A percentile compares a stretch with the other conserved stretches of the same genome.
phyloP scores from a whole-genome alignment of 2,113 vertebrate species.

The Garra rufa region DNA sequence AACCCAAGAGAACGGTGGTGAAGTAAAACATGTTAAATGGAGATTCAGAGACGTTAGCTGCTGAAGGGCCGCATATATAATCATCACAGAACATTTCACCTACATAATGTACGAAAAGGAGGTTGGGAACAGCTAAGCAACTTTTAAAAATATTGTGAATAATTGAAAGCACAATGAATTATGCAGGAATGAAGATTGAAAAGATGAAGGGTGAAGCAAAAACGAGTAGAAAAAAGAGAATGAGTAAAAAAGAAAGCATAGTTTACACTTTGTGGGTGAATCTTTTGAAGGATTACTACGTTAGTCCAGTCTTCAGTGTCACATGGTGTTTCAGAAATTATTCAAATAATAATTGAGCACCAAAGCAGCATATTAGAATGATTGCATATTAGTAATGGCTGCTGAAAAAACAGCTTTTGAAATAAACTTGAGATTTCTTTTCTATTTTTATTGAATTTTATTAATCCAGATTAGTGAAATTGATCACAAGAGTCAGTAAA shows the following conservation, averaged over 20 bases:
- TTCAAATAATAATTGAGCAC: too few relatives aligned
- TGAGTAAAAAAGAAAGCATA: not conserved
- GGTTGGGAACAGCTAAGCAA: not conserved
- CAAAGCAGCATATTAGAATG: too few relatives aligned
- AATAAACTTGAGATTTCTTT: too few relatives aligned
- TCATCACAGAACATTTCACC: slow-evolving; percentile 11
- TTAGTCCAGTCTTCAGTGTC: too few relatives aligned
- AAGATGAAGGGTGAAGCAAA: slow-evolving; percentile 10
- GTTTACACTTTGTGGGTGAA: too few relatives aligned
- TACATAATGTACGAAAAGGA: slow-evolving; percentile 23
- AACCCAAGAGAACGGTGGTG: not conserved
- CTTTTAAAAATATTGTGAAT: slow-evolving; percentile 43
- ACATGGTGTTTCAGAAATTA: too few relatives aligned
- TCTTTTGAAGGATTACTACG: too few relatives aligned
- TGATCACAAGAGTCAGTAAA: not conserved
- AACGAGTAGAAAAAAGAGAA: not conserved
- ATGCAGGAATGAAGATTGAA: slow-evolving; percentile 32
- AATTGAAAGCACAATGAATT: slow-evolving; percentile 51
- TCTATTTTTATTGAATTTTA: not conserved
- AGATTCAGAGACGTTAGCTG: slow-evolving; percentile 6
- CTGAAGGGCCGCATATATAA: not conserved
- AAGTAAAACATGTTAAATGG: slow-evolving; percentile 13
- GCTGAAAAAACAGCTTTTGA: too few relatives aligned
- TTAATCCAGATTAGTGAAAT: not conserved
- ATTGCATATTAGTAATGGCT: too few relatives aligned